Base-by-base conservation (phyloP, 2,797 vertebrate species). In the Pygocentrus nattereri region DNA sequence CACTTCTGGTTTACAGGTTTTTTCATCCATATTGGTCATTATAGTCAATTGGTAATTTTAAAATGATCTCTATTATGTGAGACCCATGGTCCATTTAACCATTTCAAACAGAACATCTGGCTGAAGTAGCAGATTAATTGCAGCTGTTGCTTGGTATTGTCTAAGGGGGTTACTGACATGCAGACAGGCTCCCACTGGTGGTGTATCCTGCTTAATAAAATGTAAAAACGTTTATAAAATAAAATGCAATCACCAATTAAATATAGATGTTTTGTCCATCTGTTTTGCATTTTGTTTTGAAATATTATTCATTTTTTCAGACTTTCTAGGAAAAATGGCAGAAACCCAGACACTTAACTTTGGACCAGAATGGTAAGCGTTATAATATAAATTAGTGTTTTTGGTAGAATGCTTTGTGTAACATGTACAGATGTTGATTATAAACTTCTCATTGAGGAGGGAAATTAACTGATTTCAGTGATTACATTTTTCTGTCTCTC, bases 261-360 rank as follows among this genome's bases (percentile, higher is more conserved):
- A 50, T 27, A 18, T 23, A 18, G 15, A 31, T 16, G 4, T 1
- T 3, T 25, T 25, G 2, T 25, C 23, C 23, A 59, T 27, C 23
- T 4, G 25, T 62, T 62, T 41, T 59, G 11, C 3, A 47, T 73
- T 74, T 27, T 70, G 19, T 2, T 70, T 72, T 77, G 6, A 38
- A 38, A 38, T 38, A 44, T 0, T 44, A 19, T 82, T 89, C 86
- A 82, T 85, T 90, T 81, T 88, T 90, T 92, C 78, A 96, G 95
- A 92, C 89, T 83, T 92, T 92, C 67, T 89, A 93, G 88, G 86
- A 93, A 93, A 90, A 95, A 99, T 99, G 98, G 97, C 97, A 49
- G 98, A 99, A 96, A 99, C 97, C 85, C 98, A 99, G 94, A 99
- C 98, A 85, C 97, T 99, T 94, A 99, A 99, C 95, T 99, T 99